A percentile compares a stretch with the other conserved stretches of the same genome.
Evolutionary conservation across 2,113 vertebrate species (phyloP).

Genomic region (Archocentrus centrarchus): DNA sequence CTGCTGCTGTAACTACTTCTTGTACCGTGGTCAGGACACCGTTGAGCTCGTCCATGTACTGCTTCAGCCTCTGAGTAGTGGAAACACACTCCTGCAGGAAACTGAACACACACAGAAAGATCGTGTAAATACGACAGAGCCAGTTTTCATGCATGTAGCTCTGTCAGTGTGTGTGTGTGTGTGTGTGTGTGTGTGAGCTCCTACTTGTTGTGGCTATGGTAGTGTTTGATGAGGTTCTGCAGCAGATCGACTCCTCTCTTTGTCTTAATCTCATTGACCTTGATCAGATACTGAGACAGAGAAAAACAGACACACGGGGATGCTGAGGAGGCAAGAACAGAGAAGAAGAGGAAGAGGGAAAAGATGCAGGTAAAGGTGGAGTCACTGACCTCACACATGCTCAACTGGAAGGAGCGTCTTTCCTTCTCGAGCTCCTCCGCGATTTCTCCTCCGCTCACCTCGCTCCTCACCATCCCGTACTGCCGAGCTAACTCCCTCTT

Average conservation of each 20-base stretch:
- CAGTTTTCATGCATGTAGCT: not conserved
- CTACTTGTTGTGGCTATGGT: constrained; percentile 74
- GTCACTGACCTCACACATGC: constrained; percentile 72
- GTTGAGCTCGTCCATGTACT: constrained; percentile 75
- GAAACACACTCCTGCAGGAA: constrained; percentile 76
- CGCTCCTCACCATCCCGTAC: constrained; percentile 75
- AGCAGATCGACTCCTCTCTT: constrained; percentile 75
- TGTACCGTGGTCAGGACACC: constrained; percentile 65
- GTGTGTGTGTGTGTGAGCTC: not conserved
- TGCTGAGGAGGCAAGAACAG: not conserved
- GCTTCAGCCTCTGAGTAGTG: constrained; percentile 69
- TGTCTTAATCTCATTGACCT: constrained; percentile 74
- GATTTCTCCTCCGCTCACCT: constrained; percentile 73
- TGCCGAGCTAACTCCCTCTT: constrained; percentile 73
- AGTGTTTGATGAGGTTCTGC: constrained; percentile 77
- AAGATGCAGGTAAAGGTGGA: not conserved
- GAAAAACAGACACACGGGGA: too few relatives aligned
- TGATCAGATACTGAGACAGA: constrained; percentile 69
- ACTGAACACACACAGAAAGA: constrained; percentile 48
- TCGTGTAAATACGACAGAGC: not conserved
- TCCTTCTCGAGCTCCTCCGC: constrained; percentile 75
- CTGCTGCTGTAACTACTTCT: not conserved
- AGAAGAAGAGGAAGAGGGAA: rapidly evolving
- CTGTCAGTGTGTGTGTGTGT: not conserved
- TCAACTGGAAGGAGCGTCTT: constrained; percentile 72